A percentile compares a stretch with the other conserved stretches of the same genome.
These are phyloP conservation scores for Agrypnus murinus DNA, from an alignment of 2,888 invertebrate genomes.

Conservation along the genomic window DNA sequence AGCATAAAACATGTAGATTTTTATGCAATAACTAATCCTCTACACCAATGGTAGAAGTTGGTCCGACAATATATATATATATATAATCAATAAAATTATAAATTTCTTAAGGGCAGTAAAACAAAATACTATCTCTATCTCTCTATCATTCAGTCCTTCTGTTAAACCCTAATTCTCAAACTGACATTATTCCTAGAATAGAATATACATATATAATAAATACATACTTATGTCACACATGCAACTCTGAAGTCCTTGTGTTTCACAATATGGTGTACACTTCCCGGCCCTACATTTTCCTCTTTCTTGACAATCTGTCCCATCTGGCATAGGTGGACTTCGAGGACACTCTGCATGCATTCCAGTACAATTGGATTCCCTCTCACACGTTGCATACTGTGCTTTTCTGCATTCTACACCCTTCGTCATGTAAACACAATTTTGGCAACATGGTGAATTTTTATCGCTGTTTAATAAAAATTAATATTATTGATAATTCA, in stretches of 20 bases:
- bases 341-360: slow-evolving; percentile 86
- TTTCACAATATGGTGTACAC: slow-evolving; percentile 96
- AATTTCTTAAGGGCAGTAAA: no score
- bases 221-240: slow-evolving; percentile 94
- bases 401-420: slow-evolving; percentile 93
- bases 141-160: no score
- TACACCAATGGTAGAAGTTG: no score
- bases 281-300: slow-evolving; percentile 93
- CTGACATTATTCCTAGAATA: no score
- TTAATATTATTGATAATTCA: no score
- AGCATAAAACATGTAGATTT: no score
- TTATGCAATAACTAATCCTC: no score
- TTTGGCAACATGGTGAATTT: slow-evolving; percentile 96
- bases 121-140: no score
- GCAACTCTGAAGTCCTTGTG: slow-evolving; percentile 93
- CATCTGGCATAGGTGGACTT: slow-evolving; percentile 90
- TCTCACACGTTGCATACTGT: slow-evolving; percentile 93
- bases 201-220: no score
- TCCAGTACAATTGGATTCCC: slow-evolving; percentile 93
- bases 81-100: no score
- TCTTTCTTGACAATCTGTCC: slow-evolving; percentile 91
- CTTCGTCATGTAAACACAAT: slow-evolving; percentile 89
- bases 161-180: no score
- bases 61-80: no score
- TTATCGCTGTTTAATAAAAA: slow-evolving; percentile 81